These are phyloP conservation scores for Epistrophella euchroma DNA, from an alignment of 2,888 invertebrate genomes.

Conservation along the genomic window DNA sequence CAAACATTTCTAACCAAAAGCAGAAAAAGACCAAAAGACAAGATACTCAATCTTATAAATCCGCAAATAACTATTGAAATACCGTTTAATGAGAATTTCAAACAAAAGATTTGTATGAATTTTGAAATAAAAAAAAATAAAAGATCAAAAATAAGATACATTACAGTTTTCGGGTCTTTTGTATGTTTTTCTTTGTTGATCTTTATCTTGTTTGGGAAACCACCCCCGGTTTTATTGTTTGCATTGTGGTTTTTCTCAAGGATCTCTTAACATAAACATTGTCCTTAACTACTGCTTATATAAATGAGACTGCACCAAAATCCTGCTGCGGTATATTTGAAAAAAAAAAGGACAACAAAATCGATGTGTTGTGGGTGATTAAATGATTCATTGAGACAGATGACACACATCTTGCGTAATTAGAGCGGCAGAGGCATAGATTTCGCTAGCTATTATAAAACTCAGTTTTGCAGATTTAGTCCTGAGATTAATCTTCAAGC, in stretches of 20 bases:
- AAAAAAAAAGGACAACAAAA: neutral
- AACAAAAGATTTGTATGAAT: slow-evolving; percentile 40
- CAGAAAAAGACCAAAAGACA: neutral
- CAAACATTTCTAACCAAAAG: neutral
- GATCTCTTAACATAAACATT: slow-evolving; percentile 54
- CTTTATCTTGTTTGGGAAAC: slow-evolving; percentile 53
- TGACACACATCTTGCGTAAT: neutral
- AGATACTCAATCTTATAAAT: neutral
- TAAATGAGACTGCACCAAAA: neutral
- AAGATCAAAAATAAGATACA: slow-evolving; percentile 70
- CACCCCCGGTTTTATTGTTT: slow-evolving; percentile 62
- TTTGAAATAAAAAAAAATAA: slow-evolving; percentile 29
- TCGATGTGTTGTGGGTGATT: neutral
- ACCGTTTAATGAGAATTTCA: slow-evolving; percentile 54
- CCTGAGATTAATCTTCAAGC: neutral
- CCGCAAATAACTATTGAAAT: slow-evolving; percentile 53
- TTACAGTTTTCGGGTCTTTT: slow-evolving; percentile 36
- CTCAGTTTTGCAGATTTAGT: neutral
- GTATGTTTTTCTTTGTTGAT: slow-evolving; percentile 45
- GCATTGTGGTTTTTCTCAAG: slow-evolving; percentile 57
- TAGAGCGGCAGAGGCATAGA: neutral
- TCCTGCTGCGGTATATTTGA: neutral
- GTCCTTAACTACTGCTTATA: slow-evolving; percentile 8
- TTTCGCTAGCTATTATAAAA: neutral
- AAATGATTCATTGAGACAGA: neutral